Base-by-base conservation (phyloP, 1,140 invertebrate genomes). In the Archegozetes longisetosus region DNA sequence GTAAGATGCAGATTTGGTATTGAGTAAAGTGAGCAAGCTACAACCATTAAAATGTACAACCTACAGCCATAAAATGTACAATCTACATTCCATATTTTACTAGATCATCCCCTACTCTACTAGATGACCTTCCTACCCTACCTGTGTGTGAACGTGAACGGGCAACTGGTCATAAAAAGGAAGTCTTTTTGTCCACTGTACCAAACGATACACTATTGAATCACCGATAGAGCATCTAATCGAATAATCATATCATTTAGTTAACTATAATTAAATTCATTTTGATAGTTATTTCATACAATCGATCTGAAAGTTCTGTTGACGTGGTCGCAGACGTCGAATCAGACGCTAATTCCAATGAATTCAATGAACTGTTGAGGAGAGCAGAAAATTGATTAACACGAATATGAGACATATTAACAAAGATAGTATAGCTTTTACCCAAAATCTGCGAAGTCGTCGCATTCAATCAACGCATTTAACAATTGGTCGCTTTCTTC, bases 111-210 rank as follows among this genome's bases (percentile, higher is more conserved):
- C n/a, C n/a, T n/a, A n/a, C n/a, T n/a, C n/a, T n/a, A n/a, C n/a
- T n/a, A n/a, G n/a, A n/a, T 1, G 24, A 51, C n/a, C n/a, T n/a
- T n/a, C n/a, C n/a, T n/a, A 20, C 65, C 60, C 28, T 58, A 68
- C 67, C 63, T 69, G 62, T 13, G 70, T 69, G 55, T 70, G 73
- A 20, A 78, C 85, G 75, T 93, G 86, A 61, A 94, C 86, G 25
- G 91, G 89, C 64, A 96, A 82, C 73, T 96, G 90, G 70, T 85
- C 77, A 71, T 95, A 96, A 75, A 97, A 97, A 29, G 93, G 93
- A 71, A 98, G 75, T 72, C 91, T 82, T 74, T 94, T 94, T 66
- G 92, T 96, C 93, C 93, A 98, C 74, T 94, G 89, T 60, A 97
- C 91, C 74, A 97, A 80, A 75, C 95, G 93, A 76, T 90, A 88